Evolutionary conservation across 2,113 vertebrate genomes (phyloP).

Genomic region (Paradisaea rubra): DNA sequence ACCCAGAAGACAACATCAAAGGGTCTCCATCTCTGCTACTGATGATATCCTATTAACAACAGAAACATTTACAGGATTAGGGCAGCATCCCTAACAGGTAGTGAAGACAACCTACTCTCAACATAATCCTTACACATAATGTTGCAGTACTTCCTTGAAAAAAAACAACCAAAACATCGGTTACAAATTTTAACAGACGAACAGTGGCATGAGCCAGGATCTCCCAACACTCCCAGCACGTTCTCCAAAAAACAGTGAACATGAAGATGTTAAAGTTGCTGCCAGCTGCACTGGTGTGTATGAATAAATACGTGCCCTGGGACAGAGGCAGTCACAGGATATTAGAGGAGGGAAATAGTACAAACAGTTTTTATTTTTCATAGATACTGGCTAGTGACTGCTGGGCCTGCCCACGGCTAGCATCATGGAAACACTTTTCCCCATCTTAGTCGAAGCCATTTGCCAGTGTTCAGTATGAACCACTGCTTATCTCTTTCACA

Average conservation of each 20-base stretch:
- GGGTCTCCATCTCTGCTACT: neutral
- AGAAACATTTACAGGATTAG: neutral
- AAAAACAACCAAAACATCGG: neutral
- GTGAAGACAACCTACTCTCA: neutral
- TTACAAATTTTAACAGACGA: neutral
- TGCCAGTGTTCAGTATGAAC: neutral
- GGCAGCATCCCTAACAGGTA: neutral
- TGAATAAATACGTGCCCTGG: accelerated
- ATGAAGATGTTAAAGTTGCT: neutral
- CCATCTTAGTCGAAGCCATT: accelerated
- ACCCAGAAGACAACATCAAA: neutral
- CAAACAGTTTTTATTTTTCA: neutral
- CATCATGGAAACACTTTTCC: neutral
- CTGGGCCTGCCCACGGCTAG: neutral
- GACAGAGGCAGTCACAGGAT: neutral
- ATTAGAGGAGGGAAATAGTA: neutral
- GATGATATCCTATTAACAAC: neutral
- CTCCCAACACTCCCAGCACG: neutral
- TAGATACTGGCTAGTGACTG: neutral
- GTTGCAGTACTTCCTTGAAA: neutral
- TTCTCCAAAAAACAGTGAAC: neutral
- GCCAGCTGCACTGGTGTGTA: neutral
- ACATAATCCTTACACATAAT: neutral
- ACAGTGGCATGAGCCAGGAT: neutral
- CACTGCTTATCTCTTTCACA: neutral